A percentile compares a stretch with the other conserved stretches of the same genome.
Evolutionary conservation across 2,113 vertebrate genomes (phyloP).

Genomic region (Sinocyclocheilus rhinocerous): DNA sequence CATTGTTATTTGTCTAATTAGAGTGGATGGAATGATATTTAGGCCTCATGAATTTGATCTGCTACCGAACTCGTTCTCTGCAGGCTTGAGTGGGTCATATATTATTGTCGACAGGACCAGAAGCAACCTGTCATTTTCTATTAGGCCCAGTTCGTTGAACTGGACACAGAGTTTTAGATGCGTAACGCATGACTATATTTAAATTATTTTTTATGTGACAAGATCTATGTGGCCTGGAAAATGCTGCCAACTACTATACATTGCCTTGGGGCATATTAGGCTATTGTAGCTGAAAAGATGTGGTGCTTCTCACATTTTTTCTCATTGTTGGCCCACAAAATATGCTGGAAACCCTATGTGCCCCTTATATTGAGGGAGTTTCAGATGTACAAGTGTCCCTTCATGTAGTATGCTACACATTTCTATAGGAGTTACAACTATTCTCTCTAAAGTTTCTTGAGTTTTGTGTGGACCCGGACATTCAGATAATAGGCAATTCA

Average conservation of each 20-base stretch:
- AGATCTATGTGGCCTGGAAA: neutral
- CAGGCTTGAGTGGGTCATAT: constrained; percentile 45
- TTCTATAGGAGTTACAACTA: neutral
- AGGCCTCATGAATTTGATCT: constrained; percentile 74
- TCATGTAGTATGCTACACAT: neutral
- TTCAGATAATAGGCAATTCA: too few species aligned
- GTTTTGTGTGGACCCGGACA: too few species aligned
- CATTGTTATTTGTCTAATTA: constrained; percentile 75
- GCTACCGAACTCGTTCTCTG: constrained; percentile 58
- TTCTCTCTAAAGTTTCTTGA: too few species aligned
- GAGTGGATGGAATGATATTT: constrained; percentile 80
- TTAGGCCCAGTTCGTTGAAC: constrained; percentile 15
- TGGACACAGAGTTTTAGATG: constrained; percentile 18
- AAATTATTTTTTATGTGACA: neutral
- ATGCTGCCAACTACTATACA: neutral
- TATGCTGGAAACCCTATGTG: too few species aligned
- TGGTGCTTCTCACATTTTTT: neutral
- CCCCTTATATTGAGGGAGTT: neutral
- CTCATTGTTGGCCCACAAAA: too few species aligned
- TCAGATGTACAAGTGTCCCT: neutral
- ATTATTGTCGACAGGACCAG: constrained; percentile 52
- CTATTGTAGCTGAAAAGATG: neutral
- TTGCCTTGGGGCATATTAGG: neutral
- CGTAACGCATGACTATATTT: neutral
- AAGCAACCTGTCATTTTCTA: constrained; percentile 51